phyloP scores from a whole-genome alignment of 2,888 invertebrate genomes.

The Cheilosia soror region DNA sequence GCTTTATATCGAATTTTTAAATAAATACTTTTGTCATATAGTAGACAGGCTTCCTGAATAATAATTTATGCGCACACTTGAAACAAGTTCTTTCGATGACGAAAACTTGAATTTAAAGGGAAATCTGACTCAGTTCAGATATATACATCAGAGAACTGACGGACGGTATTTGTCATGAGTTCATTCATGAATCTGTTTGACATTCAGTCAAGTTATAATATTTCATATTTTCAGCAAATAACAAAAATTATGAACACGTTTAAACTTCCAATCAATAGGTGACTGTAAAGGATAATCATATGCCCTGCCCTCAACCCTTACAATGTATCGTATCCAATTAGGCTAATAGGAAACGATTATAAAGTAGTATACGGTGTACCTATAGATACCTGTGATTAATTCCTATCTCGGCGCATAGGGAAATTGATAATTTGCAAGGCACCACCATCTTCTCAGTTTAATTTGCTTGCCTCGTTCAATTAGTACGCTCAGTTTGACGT shows the following conservation, averaged over 20 bases:
- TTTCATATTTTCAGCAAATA: too few relatives aligned
- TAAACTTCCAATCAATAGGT: too few relatives aligned
- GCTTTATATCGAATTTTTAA: background rate
- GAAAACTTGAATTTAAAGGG: background rate
- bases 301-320: too few relatives aligned
- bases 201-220: background rate
- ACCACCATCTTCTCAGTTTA: background rate
- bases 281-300: too few relatives aligned
- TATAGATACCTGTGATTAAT: too few relatives aligned
- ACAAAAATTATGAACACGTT: too few relatives aligned
- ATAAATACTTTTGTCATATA: background rate
- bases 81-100: background rate
- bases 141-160: background rate
- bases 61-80: background rate
- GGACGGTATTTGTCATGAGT: background rate
- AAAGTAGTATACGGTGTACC: too few relatives aligned
- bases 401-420: background rate
- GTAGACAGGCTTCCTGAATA: background rate
- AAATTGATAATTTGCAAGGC: background rate
- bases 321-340: too few relatives aligned
- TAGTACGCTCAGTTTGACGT: background rate
- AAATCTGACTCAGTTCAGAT: background rate
- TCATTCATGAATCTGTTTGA: background rate
- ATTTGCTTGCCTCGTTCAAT: background rate
- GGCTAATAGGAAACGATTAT: too few relatives aligned